Conservation (phyloP, 2,113 vertebrate species). For the Nanorana parkeri region DNA sequence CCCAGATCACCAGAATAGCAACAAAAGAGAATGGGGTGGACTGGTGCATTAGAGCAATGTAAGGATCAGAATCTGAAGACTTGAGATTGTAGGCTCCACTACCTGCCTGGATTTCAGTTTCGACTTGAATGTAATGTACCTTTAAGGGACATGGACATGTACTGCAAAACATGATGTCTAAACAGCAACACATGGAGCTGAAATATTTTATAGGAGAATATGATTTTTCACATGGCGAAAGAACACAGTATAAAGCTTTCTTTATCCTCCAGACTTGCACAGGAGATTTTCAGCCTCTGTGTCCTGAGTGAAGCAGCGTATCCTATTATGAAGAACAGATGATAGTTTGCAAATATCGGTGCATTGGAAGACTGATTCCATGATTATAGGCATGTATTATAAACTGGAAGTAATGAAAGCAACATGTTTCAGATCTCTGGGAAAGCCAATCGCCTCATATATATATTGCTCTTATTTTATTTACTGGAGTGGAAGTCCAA, state of each 20-base stretch:
- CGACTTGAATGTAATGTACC: background rate
- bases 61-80: too few relatives aligned
- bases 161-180: conserved; percentile 36
- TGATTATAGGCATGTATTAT: conserved; percentile 39
- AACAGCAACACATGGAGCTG: conserved; percentile 37
- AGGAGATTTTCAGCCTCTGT: conserved; percentile 35
- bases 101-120: too few relatives aligned
- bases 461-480: conserved; percentile 33
- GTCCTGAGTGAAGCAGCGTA: conserved; percentile 4
- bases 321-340: conserved; percentile 47
- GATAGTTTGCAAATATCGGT: conserved; percentile 37
- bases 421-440: conserved; percentile 28
- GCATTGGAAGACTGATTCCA: conserved; percentile 23
- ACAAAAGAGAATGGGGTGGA: too few relatives aligned
- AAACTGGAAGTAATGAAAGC: conserved; percentile 22
- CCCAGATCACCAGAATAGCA: too few relatives aligned
- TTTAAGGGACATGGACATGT: conserved; percentile 10
- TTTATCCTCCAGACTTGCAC: conserved; percentile 41
- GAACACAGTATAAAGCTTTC: conserved; percentile 33
- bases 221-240: conserved; percentile 35
- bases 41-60: too few relatives aligned
- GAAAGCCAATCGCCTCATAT: conserved; percentile 36
- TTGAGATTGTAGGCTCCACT: too few relatives aligned
- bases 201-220: conserved; percentile 35
- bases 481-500: conserved; percentile 11